Evolutionary conservation across 2,888 invertebrate species (phyloP).

Genomic region (Eueremaeus valkanovi): DNA sequence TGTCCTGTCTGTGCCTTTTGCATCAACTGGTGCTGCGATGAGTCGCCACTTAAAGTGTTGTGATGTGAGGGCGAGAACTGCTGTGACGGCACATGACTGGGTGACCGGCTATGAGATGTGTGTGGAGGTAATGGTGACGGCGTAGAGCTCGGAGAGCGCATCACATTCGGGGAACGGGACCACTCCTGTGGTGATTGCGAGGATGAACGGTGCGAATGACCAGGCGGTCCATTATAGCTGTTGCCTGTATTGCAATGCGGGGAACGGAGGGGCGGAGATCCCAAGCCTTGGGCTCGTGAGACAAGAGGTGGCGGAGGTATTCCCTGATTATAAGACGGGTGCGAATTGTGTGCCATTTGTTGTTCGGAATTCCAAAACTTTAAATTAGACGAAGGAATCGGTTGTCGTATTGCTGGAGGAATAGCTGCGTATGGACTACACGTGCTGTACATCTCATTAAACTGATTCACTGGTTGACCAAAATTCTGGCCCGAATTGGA

Average conservation of each 20-base stretch:
- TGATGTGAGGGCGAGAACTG: slow-evolving; percentile 41
- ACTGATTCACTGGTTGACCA: slow-evolving; percentile 32
- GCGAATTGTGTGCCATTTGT: slow-evolving; percentile 24
- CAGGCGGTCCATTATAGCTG: background rate
- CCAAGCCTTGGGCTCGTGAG: slow-evolving; percentile 39
- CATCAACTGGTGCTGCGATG: background rate
- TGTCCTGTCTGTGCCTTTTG: background rate
- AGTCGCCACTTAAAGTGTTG: slow-evolving; percentile 9
- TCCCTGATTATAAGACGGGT: slow-evolving; percentile 34
- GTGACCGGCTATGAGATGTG: slow-evolving; percentile 41
- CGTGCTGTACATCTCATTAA: slow-evolving; percentile 23
- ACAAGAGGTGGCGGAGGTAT: slow-evolving; percentile 44
- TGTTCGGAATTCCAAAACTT: slow-evolving; percentile 34
- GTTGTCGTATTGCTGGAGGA: slow-evolving; percentile 28
- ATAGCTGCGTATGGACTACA: slow-evolving; percentile 26
- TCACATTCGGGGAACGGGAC: slow-evolving; percentile 45
- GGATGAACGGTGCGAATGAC: slow-evolving; percentile 3
- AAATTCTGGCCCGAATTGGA: slow-evolving; percentile 16
- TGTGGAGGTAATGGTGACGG: slow-evolving; percentile 44
- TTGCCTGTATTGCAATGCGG: slow-evolving; percentile 25
- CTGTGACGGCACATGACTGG: slow-evolving; percentile 43
- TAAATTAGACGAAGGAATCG: slow-evolving; percentile 14
- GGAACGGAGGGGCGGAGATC: slow-evolving; percentile 34
- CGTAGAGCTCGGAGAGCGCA: slow-evolving; percentile 46
- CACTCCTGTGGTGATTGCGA: slow-evolving; percentile 44